Evolutionary conservation across 2,888 invertebrate species (phyloP).

Genomic region (Scaptomyza tumidula): DNA sequence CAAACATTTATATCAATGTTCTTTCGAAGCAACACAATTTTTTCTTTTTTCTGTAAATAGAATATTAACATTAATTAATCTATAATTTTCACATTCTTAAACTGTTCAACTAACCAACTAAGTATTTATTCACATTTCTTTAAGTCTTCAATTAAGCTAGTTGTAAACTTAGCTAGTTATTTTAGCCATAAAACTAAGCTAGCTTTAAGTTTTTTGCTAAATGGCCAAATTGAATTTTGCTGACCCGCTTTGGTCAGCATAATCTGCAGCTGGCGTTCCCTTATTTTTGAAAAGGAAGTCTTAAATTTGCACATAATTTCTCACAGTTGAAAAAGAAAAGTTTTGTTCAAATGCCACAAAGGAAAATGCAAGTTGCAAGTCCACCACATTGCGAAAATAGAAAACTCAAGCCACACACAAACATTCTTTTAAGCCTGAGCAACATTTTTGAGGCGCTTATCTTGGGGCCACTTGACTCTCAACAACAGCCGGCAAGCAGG

Average conservation of each 20-base stretch:
- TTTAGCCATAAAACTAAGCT: slow-evolving; percentile 11
- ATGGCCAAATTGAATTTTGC: slow-evolving; percentile 13
- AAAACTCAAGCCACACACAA: slow-evolving; percentile 22
- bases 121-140: background rate
- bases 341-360: slow-evolving; percentile 47
- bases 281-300: slow-evolving; percentile 22
- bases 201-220: slow-evolving; percentile 16
- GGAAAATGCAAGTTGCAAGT: slow-evolving; percentile 58
- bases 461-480: slow-evolving; percentile 73
- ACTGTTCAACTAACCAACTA: background rate
- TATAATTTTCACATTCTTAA: background rate
- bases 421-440: slow-evolving; percentile 42
- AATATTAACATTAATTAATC: background rate
- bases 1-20: slow-evolving; percentile 29
- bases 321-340: slow-evolving; percentile 38
- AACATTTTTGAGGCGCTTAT: slow-evolving; percentile 73
- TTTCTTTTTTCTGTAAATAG: background rate
- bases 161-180: slow-evolving; percentile 13
- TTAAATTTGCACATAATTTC: slow-evolving; percentile 52
- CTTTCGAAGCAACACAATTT: slow-evolving; percentile 24
- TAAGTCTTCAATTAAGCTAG: slow-evolving; percentile 29
- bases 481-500: slow-evolving; percentile 33
- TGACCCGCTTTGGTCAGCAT: slow-evolving; percentile 33
- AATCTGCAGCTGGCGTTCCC: slow-evolving; percentile 22
- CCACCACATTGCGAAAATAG: slow-evolving; percentile 53